phyloP scores from a whole-genome alignment of 2,797 vertebrate genomes.

The Fistularia commersonii region DNA sequence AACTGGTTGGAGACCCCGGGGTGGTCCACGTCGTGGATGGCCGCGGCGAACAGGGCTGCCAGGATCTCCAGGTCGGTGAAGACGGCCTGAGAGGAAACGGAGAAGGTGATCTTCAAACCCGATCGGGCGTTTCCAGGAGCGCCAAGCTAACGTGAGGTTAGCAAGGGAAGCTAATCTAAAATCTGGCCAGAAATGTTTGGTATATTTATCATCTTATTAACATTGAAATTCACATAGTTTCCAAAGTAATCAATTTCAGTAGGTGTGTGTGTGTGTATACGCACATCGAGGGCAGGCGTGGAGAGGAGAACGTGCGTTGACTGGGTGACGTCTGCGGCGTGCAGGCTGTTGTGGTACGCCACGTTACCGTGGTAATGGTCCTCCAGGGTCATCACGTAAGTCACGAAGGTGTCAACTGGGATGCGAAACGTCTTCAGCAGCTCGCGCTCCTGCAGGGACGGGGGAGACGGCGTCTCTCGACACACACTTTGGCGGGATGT shows the following conservation, averaged over 20 bases:
- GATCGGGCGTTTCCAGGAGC: background rate
- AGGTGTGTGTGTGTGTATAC: slow-evolving; percentile 38
- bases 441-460: slow-evolving; percentile 81
- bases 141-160: no score
- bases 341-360: slow-evolving; percentile 93
- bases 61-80: slow-evolving; percentile 87
- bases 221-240: no score
- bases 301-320: slow-evolving; percentile 91
- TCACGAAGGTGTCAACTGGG: slow-evolving; percentile 88
- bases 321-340: slow-evolving; percentile 92
- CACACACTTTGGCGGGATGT: no score
- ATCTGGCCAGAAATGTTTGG: no score
- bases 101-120: background rate
- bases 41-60: slow-evolving; percentile 83
- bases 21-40: slow-evolving; percentile 88
- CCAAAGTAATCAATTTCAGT: no score
- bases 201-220: no score
- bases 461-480: background rate
- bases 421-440: slow-evolving; percentile 92
- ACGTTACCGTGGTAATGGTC: slow-evolving; percentile 93
- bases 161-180: no score
- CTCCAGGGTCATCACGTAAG: slow-evolving; percentile 94
- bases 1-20: slow-evolving; percentile 89
- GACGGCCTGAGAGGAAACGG: slow-evolving; percentile 68
- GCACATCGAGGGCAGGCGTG: slow-evolving; percentile 87